Evolutionary conservation across 2,113 vertebrate genomes (phyloP).

Genomic region (Alectura lathami): DNA sequence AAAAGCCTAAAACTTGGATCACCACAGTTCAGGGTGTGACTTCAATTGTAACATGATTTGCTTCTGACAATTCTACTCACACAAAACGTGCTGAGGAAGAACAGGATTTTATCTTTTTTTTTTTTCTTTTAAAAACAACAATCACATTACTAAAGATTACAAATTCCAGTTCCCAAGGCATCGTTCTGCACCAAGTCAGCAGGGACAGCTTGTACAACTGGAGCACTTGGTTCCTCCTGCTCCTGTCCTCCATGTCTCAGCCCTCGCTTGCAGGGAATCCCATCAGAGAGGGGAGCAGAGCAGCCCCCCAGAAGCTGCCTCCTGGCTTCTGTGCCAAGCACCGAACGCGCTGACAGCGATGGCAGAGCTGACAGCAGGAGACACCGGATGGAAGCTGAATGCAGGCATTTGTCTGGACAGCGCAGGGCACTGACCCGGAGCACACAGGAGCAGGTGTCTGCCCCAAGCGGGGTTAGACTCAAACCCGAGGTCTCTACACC

Average conservation of each 20-base stretch:
- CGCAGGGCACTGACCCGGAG: not conserved
- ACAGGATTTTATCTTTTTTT: not conserved
- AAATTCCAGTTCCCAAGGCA: not conserved
- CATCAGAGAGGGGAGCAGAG: not conserved
- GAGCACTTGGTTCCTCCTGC: not conserved
- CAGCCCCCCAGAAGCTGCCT: not conserved
- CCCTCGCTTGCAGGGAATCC: not conserved
- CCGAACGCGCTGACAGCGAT: not conserved
- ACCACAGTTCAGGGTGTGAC: not conserved
- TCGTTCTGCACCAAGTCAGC: not conserved
- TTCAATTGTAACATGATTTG: fast-evolving
- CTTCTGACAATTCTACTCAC: not conserved
- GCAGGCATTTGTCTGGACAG: not conserved
- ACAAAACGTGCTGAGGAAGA: not conserved
- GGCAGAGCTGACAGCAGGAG: not conserved
- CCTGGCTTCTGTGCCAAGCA: not conserved
- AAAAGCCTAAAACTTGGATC: not conserved
- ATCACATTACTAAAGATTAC: not conserved
- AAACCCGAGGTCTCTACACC: fast-evolving
- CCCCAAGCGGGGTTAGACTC: fast-evolving
- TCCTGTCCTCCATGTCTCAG: not conserved
- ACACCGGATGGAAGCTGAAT: not conserved
- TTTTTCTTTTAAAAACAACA: no score
- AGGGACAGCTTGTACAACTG: not conserved
- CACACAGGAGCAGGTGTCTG: not conserved